Conservation (phyloP, 2,113 vertebrate species). For the Xyliphius kryptos region DNA sequence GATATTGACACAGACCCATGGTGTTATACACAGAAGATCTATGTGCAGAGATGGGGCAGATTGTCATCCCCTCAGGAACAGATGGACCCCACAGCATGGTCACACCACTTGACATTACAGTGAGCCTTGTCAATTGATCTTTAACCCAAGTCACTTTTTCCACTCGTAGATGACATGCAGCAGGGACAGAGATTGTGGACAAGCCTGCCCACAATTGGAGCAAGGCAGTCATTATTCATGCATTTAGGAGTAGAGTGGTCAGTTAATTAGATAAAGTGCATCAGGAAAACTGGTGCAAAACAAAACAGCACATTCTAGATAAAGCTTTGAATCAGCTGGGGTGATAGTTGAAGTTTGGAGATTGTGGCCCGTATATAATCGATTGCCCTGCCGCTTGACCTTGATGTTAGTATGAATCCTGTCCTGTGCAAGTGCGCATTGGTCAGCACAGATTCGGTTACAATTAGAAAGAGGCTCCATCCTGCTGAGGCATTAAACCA, state of each 20-base stretch:
- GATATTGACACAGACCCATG: constrained; percentile 14
- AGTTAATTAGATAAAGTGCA: no score
- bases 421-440: constrained; percentile 52
- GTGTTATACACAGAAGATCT: constrained; percentile 21
- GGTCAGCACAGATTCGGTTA: constrained; percentile 67
- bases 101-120: constrained; percentile 67
- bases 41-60: constrained; percentile 43
- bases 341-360: constrained; percentile 52
- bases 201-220: no score
- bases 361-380: constrained; percentile 47
- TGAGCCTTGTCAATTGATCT: constrained; percentile 68
- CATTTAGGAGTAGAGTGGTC: no score
- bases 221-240: no score
- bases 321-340: constrained; percentile 22
- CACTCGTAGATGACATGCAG: constrained; percentile 64
- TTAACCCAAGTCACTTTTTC: constrained; percentile 57
- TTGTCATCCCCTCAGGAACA: constrained; percentile 52
- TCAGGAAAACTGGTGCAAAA: constrained; percentile 11
- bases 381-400: constrained; percentile 62
- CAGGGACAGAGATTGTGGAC: constrained; percentile 39
- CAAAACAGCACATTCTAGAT: constrained; percentile 19
- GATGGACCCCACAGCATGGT: constrained; percentile 58
- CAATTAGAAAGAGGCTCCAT: constrained; percentile 70
- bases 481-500: constrained; percentile 53
- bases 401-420: constrained; percentile 58